A percentile compares a stretch with the other conserved stretches of the same genome.
Evolutionary conservation across 2,888 invertebrate species (phyloP).

Genomic region (Eupeodes luniger): DNA sequence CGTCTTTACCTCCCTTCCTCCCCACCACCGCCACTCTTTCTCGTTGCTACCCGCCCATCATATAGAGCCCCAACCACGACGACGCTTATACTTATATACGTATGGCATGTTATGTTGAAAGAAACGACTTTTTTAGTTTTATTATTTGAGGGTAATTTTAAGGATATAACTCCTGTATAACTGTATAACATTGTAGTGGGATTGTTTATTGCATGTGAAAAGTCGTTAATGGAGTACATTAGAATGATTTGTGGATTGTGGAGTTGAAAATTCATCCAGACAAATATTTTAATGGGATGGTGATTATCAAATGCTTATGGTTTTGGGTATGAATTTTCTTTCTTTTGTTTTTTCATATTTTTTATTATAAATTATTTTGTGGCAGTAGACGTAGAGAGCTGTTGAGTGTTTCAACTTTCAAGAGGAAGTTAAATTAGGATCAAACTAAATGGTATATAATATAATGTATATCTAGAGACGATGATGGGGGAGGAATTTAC

Average conservation of each 20-base stretch:
- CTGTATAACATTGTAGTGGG: constrained; percentile 61
- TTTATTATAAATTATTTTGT: background rate
- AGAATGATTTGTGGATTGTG: constrained; percentile 71
- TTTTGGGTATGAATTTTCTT: background rate
- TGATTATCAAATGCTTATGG: constrained; percentile 74
- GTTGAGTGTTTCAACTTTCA: constrained; percentile 36
- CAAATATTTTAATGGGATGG: constrained; percentile 71
- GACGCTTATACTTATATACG: too few relatives aligned
- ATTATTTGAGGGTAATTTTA: constrained; percentile 62
- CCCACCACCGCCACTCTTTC: background rate
- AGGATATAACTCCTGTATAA: constrained; percentile 27
- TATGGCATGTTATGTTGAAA: background rate
- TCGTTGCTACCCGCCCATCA: background rate
- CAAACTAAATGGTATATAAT: background rate
- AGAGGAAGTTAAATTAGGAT: constrained; percentile 43
- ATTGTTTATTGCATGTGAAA: constrained; percentile 75
- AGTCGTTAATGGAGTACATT: constrained; percentile 72
- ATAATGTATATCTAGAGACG: too few relatives aligned
- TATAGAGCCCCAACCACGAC: background rate
- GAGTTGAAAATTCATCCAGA: constrained; percentile 71
- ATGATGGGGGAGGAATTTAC: background rate
- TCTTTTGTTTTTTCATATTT: background rate
- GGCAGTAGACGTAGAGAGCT: constrained; percentile 23
- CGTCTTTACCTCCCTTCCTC: constrained; percentile 16
- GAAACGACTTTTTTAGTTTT: constrained; percentile 9